phyloP scores from a whole-genome alignment of 2,888 invertebrate genomes.

The Biston stratarius region DNA sequence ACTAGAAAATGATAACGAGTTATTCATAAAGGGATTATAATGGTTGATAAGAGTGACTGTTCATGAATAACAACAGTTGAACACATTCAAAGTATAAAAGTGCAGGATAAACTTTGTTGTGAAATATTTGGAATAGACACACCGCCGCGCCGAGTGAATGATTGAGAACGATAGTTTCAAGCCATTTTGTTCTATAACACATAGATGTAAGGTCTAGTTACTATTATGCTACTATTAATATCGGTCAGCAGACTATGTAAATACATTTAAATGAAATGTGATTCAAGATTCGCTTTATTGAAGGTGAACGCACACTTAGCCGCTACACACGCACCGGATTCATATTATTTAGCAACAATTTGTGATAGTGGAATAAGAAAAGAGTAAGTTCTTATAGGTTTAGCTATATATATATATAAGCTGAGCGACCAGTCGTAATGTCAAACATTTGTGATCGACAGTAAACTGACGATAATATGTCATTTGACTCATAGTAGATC shows the following conservation, averaged over 20 bases:
- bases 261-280: slow-evolving; percentile 4
- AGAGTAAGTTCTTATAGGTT: no score
- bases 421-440: no score
- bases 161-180: slow-evolving; percentile 3
- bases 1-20: slow-evolving; percentile 20
- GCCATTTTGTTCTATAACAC: slow-evolving; percentile 2
- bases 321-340: no score
- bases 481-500: no score
- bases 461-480: no score
- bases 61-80: slow-evolving; percentile 13
- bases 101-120: slow-evolving; percentile 3
- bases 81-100: neutral
- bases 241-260: slow-evolving; percentile 7
- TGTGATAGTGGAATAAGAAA: no score
- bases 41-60: slow-evolving; percentile 21
- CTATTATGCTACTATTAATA: neutral
- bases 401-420: no score
- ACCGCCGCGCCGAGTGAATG: neutral
- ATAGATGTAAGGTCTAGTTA: neutral
- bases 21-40: slow-evolving; percentile 25
- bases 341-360: no score
- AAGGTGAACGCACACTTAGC: no score
- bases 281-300: neutral
- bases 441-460: no score
- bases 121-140: slow-evolving; percentile 6